Percentiles rank a stretch among this genome's conserved stretches.
Evolutionary conservation across 2,113 vertebrate genomes (phyloP).

Genomic region (Calonectris borealis): DNA sequence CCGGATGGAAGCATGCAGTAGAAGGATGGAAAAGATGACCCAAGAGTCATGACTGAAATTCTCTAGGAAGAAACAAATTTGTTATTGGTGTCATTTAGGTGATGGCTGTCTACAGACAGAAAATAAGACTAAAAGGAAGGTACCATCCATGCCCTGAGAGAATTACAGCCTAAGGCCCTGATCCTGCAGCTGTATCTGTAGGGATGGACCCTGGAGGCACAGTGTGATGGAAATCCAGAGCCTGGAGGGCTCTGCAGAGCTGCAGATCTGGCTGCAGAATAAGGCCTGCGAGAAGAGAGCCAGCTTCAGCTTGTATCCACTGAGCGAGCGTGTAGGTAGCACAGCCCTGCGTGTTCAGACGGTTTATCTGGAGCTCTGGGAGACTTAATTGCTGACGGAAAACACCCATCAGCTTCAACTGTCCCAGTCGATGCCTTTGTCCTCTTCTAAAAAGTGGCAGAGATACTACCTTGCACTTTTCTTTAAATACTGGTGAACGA

Average conservation of each 20-base stretch:
- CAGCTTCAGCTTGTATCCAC: background rate
- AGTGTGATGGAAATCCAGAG: background rate
- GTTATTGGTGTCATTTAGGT: background rate
- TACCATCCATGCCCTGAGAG: background rate
- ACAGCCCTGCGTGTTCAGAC: background rate
- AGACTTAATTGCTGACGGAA: background rate
- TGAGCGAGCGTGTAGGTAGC: background rate
- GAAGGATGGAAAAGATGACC: slow-evolving; percentile 19
- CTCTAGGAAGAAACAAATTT: background rate
- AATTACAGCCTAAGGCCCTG: background rate
- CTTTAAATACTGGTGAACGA: background rate
- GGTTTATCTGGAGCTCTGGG: background rate
- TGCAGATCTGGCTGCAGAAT: background rate
- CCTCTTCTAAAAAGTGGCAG: background rate
- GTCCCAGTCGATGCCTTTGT: background rate
- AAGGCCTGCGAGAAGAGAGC: background rate
- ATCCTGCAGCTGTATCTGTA: background rate
- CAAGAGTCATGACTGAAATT: background rate
- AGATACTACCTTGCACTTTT: background rate
- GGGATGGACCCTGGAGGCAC: background rate
- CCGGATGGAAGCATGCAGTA: background rate
- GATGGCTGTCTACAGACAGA: background rate
- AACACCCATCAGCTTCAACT: background rate
- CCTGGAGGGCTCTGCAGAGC: background rate
- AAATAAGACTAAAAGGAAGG: background rate